These are phyloP conservation scores for Coelopa frigida DNA, from an alignment of 1,140 invertebrate species.

Conservation along the genomic window DNA sequence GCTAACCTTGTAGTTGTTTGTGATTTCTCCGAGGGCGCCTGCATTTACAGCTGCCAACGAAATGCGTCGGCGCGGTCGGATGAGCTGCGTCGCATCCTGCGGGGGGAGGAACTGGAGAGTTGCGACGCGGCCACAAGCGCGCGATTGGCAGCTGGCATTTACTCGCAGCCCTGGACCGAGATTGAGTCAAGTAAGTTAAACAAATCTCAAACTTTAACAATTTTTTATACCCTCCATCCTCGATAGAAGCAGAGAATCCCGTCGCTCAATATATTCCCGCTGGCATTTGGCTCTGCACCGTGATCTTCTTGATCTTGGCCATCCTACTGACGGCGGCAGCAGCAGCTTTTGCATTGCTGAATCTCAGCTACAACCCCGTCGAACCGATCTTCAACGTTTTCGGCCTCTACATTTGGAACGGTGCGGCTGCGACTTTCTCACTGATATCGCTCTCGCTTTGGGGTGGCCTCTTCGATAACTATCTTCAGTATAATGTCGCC, in stretches of 20 bases:
- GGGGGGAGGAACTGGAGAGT: slow-evolving; percentile 1
- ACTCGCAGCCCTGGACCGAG: background rate
- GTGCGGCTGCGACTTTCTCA: background rate
- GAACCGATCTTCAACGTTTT: slow-evolving; percentile 9
- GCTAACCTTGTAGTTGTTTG: background rate
- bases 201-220: background rate
- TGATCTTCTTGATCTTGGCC: background rate
- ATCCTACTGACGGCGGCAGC: background rate
- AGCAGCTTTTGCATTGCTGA: slow-evolving; percentile 2
- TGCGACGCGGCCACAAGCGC: slow-evolving; percentile 7
- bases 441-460: slow-evolving; percentile 8
- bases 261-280: background rate
- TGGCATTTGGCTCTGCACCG: background rate
- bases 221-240: too few relatives aligned
- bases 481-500: slow-evolving; percentile 9
- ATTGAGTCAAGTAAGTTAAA: background rate
- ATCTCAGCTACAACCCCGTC: slow-evolving; percentile 10
- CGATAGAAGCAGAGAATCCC: too few relatives aligned
- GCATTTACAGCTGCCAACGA: slow-evolving; percentile 6
- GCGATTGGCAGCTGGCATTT: background rate
- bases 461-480: slow-evolving; percentile 6
- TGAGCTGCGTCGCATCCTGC: slow-evolving; percentile 1
- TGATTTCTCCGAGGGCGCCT: background rate
- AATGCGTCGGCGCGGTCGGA: background rate
- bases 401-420: slow-evolving; percentile 13